phyloP scores from a whole-genome alignment of 1,140 invertebrate species.

The Caenorhabditis brenneri region DNA sequence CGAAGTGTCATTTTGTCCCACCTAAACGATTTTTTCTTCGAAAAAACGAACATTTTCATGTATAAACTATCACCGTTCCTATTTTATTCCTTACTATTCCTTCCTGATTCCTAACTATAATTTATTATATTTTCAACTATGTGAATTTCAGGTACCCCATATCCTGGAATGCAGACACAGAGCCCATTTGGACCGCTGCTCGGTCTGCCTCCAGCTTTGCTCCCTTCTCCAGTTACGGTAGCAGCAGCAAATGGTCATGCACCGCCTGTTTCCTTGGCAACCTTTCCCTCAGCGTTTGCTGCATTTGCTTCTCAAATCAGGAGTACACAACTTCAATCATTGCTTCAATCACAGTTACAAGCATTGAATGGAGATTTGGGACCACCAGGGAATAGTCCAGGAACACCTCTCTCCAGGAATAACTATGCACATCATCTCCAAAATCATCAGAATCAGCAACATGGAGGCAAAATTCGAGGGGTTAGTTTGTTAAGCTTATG shows the following conservation, averaged over 20 bases:
- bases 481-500: too few species aligned
- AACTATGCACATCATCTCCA: slow-evolving; percentile 16
- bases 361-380: slow-evolving; percentile 6
- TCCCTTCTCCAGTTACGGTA: slow-evolving; percentile 15
- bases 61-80: not conserved
- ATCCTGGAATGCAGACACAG: slow-evolving; percentile 19
- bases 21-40: not conserved
- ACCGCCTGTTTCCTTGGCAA: not conserved
- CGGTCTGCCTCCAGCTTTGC: not conserved
- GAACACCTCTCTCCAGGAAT: slow-evolving; percentile 38
- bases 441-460: not conserved
- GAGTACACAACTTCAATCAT: slow-evolving; percentile 38
- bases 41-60: not conserved
- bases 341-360: slow-evolving; percentile 45
- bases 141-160: not conserved
- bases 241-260: not conserved
- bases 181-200: slow-evolving; percentile 27
- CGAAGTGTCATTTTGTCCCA: not conserved
- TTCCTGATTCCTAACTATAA: not conserved
- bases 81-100: not conserved
- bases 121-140: not conserved
- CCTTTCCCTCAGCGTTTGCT: slow-evolving; percentile 49
- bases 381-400: not conserved
- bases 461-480: slow-evolving; percentile 8
- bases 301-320: slow-evolving; percentile 40